A percentile compares a stretch with the other conserved stretches of the same genome.
These are phyloP conservation scores for Cheumatopsyche charites DNA, from an alignment of 1,140 invertebrate genomes.

Conservation along the genomic window DNA sequence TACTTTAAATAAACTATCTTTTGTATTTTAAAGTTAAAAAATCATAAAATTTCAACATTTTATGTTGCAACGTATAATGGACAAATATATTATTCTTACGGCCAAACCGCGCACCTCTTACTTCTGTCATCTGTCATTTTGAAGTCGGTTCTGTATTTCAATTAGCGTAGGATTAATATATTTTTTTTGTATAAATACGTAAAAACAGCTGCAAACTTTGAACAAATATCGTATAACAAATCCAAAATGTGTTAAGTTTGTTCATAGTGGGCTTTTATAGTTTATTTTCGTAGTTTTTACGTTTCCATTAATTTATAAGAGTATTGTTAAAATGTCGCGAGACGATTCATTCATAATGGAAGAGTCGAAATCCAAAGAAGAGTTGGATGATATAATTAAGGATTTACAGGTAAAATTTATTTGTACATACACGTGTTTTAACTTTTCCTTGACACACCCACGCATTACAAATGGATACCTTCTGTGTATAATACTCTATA, in stretches of 20 bases:
- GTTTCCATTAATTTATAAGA: neutral
- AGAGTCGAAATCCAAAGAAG: slow-evolving; percentile 42
- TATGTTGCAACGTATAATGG: no score
- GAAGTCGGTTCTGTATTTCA: no score
- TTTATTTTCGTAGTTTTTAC: no score
- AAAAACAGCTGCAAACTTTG: no score
- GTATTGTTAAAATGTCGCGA: slow-evolving; percentile 27
- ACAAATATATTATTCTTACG: neutral
- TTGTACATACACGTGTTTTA: neutral
- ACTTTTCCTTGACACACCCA: slow-evolving; percentile 16
- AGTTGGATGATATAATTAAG: slow-evolving; percentile 42
- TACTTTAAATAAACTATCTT: no score
- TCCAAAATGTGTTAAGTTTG: no score
- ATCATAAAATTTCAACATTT: no score
- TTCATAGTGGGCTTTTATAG: no score
- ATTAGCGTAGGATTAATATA: neutral
- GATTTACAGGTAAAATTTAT: slow-evolving; percentile 40
- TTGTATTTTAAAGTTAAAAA: no score
- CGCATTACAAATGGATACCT: slow-evolving; percentile 39
- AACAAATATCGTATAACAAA: no score
- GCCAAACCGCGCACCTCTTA: neutral
- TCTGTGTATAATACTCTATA: no score
- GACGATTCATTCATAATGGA: slow-evolving; percentile 43
- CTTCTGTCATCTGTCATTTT: slow-evolving; percentile 23
- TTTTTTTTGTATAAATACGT: no score